Conservation (phyloP, 2,113 vertebrate species). For the Cygnus atratus region DNA sequence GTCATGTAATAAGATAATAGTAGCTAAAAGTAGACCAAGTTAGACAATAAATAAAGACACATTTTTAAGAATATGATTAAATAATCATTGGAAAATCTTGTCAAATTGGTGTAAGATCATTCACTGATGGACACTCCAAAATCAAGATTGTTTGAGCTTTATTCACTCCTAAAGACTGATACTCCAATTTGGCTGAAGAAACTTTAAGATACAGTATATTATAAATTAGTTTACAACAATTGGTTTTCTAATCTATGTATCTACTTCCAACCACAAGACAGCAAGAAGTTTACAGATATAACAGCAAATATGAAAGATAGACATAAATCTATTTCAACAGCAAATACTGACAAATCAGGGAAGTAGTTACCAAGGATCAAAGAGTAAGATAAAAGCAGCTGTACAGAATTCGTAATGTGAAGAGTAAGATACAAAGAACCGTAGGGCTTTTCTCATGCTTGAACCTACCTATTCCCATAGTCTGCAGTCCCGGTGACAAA, state of each 20-base stretch:
- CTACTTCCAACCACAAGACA: background rate
- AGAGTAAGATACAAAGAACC: background rate
- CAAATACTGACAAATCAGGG: background rate
- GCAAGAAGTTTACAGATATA: background rate
- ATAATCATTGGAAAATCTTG: background rate
- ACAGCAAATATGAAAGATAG: background rate
- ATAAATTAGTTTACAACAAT: background rate
- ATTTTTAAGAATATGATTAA: background rate
- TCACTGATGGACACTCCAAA: background rate
- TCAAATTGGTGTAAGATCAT: background rate
- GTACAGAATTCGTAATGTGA: background rate
- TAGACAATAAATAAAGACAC: background rate
- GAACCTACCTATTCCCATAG: background rate
- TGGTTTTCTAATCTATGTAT: background rate
- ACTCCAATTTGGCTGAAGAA: background rate
- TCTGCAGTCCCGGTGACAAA: background rate
- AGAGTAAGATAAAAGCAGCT: background rate
- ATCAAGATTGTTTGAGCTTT: background rate
- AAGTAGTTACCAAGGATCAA: background rate
- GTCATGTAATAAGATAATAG: background rate
- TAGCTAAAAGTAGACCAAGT: background rate
- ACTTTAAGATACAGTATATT: background rate
- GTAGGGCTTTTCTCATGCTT: background rate
- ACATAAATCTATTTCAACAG: background rate
- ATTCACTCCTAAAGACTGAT: background rate